Evolutionary conservation across 2,797 vertebrate species (phyloP).

Genomic region (Brachymystax lenok): DNA sequence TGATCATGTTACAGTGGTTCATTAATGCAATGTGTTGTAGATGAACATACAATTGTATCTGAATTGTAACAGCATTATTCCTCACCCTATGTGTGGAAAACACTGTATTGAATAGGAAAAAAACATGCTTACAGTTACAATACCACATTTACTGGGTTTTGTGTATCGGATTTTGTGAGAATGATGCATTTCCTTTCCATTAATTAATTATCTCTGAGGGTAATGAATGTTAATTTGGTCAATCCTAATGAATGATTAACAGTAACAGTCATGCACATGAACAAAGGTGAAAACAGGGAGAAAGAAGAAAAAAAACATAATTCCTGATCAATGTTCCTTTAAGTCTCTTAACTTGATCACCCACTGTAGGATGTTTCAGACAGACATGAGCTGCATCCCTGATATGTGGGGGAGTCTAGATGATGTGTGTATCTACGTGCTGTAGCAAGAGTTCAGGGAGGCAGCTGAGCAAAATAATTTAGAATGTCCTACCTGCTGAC

Average conservation of each 20-base stretch:
- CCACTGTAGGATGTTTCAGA: slow-evolving; percentile 29
- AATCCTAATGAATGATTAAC: slow-evolving; percentile 12
- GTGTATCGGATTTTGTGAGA: neutral
- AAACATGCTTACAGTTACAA: neutral
- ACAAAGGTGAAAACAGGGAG: neutral
- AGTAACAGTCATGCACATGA: neutral
- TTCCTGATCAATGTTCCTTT: slow-evolving; percentile 5
- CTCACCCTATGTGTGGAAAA: neutral
- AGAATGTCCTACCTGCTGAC: slow-evolving; percentile 83
- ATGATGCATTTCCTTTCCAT: neutral
- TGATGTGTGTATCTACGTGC: slow-evolving; percentile 82
- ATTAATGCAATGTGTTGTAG: neutral
- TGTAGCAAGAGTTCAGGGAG: slow-evolving; percentile 82
- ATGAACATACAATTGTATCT: neutral
- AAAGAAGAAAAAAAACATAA: neutral
- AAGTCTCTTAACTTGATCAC: neutral
- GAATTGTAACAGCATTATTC: neutral
- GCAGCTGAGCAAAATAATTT: slow-evolving; percentile 86
- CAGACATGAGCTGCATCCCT: slow-evolving; percentile 68
- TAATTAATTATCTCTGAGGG: slow-evolving; percentile 9
- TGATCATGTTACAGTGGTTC: neutral
- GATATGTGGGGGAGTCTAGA: slow-evolving; percentile 63
- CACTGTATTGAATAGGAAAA: neutral
- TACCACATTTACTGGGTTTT: neutral
- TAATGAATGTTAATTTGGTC: slow-evolving; percentile 2